Conservation (phyloP, 2,797 vertebrate species). For the Galaxias olidus region DNA sequence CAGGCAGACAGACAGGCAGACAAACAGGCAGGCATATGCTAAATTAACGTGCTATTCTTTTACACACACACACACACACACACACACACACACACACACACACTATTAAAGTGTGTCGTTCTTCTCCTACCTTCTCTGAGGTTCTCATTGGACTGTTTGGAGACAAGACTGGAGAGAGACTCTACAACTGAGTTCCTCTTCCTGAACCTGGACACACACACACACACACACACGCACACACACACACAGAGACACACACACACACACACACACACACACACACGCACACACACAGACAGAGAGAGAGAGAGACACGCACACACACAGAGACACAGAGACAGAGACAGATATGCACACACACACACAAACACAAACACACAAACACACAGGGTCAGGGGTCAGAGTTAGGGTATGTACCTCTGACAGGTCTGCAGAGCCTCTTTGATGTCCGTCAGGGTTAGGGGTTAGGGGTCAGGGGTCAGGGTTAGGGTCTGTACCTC, state of each 20-base stretch:
- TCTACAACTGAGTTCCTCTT: conserved; percentile 88
- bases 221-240: conserved; percentile 10
- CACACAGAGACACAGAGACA: too few species aligned
- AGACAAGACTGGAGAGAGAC: conserved; percentile 87
- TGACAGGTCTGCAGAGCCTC: conserved; percentile 92
- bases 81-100: conserved; percentile 2
- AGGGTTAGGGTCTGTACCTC: conserved; percentile 76
- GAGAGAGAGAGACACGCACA: too few species aligned
- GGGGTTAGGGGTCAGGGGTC: conserved; percentile 95
- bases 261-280: background rate
- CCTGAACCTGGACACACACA: conserved; percentile 79
- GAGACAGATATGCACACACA: too few species aligned
- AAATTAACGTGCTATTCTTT: too few species aligned
- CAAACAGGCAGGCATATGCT: too few species aligned
- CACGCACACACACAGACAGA: conserved; percentile 69
- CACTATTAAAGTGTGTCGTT: background rate
- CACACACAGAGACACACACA: background rate
- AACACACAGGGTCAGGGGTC: conserved; percentile 97
- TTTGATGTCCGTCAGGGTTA: conserved; percentile 91
- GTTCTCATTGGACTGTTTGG: conserved; percentile 80
- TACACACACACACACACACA: background rate
- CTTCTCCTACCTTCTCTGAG: conserved; percentile 83
- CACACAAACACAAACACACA: too few species aligned
- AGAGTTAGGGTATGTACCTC: too few species aligned
- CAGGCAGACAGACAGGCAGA: too few species aligned